A percentile compares a stretch with the other conserved stretches of the same genome.
These are phyloP conservation scores for Carollia perspicillata DNA, from an alignment of 2,113 vertebrate genomes.

Conservation along the genomic window DNA sequence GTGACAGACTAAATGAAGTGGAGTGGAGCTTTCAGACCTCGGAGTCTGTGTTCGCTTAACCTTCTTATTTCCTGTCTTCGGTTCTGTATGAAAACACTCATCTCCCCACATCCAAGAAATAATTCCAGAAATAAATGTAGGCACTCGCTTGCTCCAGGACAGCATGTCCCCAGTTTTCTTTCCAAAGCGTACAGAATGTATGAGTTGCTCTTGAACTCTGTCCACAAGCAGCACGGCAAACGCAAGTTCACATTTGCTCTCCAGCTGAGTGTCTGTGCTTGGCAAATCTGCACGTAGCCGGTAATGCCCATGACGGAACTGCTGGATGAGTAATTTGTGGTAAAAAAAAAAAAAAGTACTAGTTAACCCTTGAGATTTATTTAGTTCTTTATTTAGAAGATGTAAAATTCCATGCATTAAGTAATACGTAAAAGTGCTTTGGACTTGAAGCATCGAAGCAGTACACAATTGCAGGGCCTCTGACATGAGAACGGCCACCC, in stretches of 20 bases:
- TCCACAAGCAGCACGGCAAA: constrained; percentile 8
- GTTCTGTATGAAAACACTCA: constrained; percentile 51
- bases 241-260: constrained; percentile 16
- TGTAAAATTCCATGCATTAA: not conserved
- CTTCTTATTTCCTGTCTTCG: constrained; percentile 61
- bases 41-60: constrained; percentile 47
- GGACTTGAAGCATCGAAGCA: not conserved
- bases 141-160: constrained; percentile 63
- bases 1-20: constrained; percentile 36
- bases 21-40: constrained; percentile 51
- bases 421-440: not conserved
- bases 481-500: not conserved
- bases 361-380: not conserved
- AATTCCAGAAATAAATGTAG: constrained; percentile 71
- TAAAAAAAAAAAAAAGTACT: not conserved
- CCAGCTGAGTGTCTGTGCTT: constrained; percentile 20
- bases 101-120: constrained; percentile 62
- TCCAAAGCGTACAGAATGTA: constrained; percentile 49
- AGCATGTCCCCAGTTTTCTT: constrained; percentile 62
- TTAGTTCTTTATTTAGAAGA: constrained; percentile 33
- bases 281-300: not conserved
- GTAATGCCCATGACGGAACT: constrained; percentile 34
- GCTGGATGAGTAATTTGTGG: constrained; percentile 12
- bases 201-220: constrained; percentile 50
- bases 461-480: not conserved